phyloP scores from a whole-genome alignment of 2,888 invertebrate species.

The Pogonocherus hispidulus region DNA sequence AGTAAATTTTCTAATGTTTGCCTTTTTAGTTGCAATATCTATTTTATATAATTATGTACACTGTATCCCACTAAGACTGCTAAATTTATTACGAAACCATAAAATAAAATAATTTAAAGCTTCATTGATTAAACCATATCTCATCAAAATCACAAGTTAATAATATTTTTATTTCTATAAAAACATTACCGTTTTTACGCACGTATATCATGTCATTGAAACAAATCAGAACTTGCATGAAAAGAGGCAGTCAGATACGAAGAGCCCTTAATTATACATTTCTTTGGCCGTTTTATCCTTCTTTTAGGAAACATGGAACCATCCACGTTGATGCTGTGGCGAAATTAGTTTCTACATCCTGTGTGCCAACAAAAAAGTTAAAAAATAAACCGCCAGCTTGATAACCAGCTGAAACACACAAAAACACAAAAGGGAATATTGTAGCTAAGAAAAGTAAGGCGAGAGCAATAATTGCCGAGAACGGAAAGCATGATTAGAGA shows the following conservation, averaged over 20 bases:
- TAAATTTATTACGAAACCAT: too few species aligned
- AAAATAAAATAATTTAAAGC: too few species aligned
- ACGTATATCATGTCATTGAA: too few species aligned
- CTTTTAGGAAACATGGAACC: background rate
- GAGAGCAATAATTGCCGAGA: constrained; percentile 56
- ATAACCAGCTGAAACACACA: constrained; percentile 24
- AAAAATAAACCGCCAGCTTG: constrained; percentile 19
- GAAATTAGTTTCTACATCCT: constrained; percentile 24
- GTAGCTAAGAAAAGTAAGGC: constrained; percentile 44
- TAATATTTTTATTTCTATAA: too few species aligned
- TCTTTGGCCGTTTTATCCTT: background rate
- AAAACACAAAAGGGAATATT: constrained; percentile 36
- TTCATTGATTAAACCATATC: too few species aligned
- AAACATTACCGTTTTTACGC: too few species aligned
- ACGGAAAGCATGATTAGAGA: constrained; percentile 57
- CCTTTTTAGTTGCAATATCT: too few species aligned
- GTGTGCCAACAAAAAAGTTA: constrained; percentile 20
- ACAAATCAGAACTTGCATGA: background rate
- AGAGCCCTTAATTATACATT: constrained; percentile 3
- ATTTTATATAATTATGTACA: too few species aligned
- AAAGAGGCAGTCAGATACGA: background rate
- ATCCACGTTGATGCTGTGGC: constrained; percentile 11
- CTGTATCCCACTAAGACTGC: too few species aligned
- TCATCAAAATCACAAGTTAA: too few species aligned
- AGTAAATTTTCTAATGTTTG: too few species aligned